Conservation (phyloP, 2,797 vertebrate species). For the Rhadinocentrus ornatus region DNA sequence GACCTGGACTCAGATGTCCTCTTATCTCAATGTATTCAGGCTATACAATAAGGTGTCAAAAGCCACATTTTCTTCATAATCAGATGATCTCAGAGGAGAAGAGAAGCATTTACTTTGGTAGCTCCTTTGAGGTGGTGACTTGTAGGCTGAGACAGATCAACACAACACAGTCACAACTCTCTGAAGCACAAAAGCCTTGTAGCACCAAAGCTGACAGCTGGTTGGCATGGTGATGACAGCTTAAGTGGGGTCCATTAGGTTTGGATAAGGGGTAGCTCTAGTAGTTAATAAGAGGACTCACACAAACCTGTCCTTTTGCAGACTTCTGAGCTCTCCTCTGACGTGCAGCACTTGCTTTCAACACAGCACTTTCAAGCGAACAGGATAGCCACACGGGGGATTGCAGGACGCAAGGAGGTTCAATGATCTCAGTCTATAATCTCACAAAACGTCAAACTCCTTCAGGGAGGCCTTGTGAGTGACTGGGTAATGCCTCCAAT, state of each 20-base stretch:
- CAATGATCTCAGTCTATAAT: conserved; percentile 69
- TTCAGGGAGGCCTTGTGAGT: conserved; percentile 66
- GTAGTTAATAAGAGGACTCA: conserved; percentile 74
- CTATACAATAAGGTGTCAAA: conserved; percentile 69
- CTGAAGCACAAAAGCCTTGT: conserved; percentile 66
- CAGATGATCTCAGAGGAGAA: conserved; percentile 57
- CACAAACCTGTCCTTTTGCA: conserved; percentile 68
- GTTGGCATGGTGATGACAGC: conserved; percentile 83
- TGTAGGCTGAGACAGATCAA: conserved; percentile 53
- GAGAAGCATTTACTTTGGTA: conserved; percentile 61
- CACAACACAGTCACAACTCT: conserved; percentile 59
- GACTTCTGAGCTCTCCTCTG: conserved; percentile 55
- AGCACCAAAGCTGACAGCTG: conserved; percentile 71
- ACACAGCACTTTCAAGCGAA: conserved; percentile 66
- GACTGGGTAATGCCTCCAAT: conserved; percentile 33
- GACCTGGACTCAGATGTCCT: conserved; percentile 69
- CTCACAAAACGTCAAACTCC: conserved; percentile 79
- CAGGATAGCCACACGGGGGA: conserved; percentile 77
- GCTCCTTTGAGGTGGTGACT: conserved; percentile 68
- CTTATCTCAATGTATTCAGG: conserved; percentile 71
- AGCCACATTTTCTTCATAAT: conserved; percentile 32
- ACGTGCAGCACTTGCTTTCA: conserved; percentile 56
- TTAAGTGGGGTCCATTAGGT: conserved; percentile 79
- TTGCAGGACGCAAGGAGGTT: conserved; percentile 57
- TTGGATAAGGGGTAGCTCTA: conserved; percentile 62